These are phyloP conservation scores for Shargacucullia verbasci DNA, from an alignment of 2,888 invertebrate species.

Conservation along the genomic window DNA sequence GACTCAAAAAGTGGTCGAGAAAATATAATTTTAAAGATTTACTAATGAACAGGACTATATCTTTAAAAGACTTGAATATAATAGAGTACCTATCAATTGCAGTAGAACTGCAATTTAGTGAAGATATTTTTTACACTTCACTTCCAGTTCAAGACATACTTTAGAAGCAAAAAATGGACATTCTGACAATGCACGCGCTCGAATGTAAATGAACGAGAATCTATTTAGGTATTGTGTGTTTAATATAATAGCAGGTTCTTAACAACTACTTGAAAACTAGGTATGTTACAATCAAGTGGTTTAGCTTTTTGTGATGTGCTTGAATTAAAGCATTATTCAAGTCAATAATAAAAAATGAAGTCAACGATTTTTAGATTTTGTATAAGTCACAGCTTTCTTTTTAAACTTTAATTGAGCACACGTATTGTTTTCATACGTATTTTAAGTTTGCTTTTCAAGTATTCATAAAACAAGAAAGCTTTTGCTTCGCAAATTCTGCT, in stretches of 20 bases:
- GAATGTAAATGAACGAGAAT: conserved; percentile 38
- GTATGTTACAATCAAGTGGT: conserved; percentile 14
- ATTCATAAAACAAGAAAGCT: conserved; percentile 11
- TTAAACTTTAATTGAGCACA: not conserved
- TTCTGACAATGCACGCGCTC: conserved; percentile 33
- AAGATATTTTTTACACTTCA: conserved; percentile 31
- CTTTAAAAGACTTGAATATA: not conserved
- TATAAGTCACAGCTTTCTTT: too few relatives aligned
- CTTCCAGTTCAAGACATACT: conserved; percentile 32
- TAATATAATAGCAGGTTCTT: conserved; percentile 25
- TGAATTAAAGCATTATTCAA: too few relatives aligned
- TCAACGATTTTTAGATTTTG: too few relatives aligned
- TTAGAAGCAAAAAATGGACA: conserved; percentile 34
- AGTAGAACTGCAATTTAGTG: conserved; percentile 9
- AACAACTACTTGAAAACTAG: conserved; percentile 8
- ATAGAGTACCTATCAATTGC: not conserved
- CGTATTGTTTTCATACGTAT: not conserved
- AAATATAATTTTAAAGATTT: too few relatives aligned
- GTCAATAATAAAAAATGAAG: too few relatives aligned
- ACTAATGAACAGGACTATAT: not conserved
- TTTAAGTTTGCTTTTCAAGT: not conserved
- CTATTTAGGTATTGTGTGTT: conserved; percentile 18
- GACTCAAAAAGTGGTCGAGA: too few relatives aligned
- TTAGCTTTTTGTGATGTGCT: conserved; percentile 11
- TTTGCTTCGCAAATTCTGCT: not conserved